Base-by-base conservation (phyloP, 2,888 invertebrate genomes). In the Rhabditoides inermis region DNA sequence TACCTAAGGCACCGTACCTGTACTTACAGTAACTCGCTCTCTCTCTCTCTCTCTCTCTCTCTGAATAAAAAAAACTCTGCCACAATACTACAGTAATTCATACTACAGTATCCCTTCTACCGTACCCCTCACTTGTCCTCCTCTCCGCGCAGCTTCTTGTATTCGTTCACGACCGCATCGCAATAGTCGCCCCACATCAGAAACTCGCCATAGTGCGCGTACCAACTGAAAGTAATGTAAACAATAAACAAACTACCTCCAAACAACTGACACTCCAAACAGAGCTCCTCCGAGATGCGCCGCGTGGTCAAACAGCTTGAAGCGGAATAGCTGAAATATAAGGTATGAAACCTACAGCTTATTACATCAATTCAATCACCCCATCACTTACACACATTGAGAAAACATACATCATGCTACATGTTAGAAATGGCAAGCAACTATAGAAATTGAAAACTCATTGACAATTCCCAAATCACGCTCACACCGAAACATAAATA, bases 261-360 rank as follows among this genome's bases (percentile, higher is more conserved):
- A 12, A 47, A 23, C 3, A 37, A 51, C 56, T 51, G 20, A 62
- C 45, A 94, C 83, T 81, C 95, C 95, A 80, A 87, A 88, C 37
- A 88, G 75, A 39, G 88, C 87, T 30, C 95, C 95, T 20, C 92
- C 91, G 60, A 98, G 83, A 84, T 98, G 95, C n/a, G 91, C 94
- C 1, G 94, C 94, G 79, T 98, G 95, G 78, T 98, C 98, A 75
- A 98, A 88, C 69, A 89, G 83, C 76, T 84, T 85, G 90, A 92
- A 98, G 39, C 88, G 84, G 55, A 88, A 53, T 25, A n/a, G n/a
- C n/a, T n/a, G n/a, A n/a, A n/a, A n/a, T n/a, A n/a, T n/a, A n/a
- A n/a, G n/a, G n/a, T n/a, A n/a, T n/a, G n/a, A n/a, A n/a, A n/a
- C n/a, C n/a, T n/a, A n/a, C n/a, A n/a, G n/a, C n/a, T n/a, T n/a